Evolutionary conservation across 2,888 invertebrate genomes (phyloP), one percentile per base, ranked within the genome.

Genomic region (Myopa tessellatipennis): DNA sequence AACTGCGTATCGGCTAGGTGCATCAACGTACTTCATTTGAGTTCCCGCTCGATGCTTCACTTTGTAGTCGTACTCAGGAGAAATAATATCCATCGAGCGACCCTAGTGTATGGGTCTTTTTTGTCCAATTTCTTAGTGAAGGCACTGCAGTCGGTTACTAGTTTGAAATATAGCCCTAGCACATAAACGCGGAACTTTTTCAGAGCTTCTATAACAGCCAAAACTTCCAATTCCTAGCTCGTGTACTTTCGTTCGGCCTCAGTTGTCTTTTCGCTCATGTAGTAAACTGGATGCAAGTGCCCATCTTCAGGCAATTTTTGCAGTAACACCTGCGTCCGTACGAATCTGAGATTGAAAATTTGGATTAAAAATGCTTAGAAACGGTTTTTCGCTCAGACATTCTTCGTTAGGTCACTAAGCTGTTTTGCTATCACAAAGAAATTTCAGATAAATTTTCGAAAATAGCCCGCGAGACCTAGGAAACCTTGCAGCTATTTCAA

Each of bases 401-500:
- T 71, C 63, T 79, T 79, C 40, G 38, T 78, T 78, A 80, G 34
- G 45, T 82, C 79, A 14, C 36, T 52, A 26, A 72, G 52, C 38
- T 52, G 74, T n/a, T 65, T 74, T 34, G 74, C 65, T 45, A 74
- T 74, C 38, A 65, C 26, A 6, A 60, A 38, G 18, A 68, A 69
- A 12, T 76, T 68, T 18, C 79, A 67, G 3, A 84, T 81, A 77
- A 84, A 85, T 52, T 82, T 83, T 38, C 84, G 60, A 68, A 85
- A 86, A 68, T 83, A 84, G 7, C 83, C 82, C 4, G 83, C 82
- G 67, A 87, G 71, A 0, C 85, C 85, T 8, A 85, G 67, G 76
- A 85, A 86, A 76, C 84, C 82, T 50, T 83, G 79, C 1, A 86
- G 71, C 63, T 85, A 81, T 38, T 84, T 83, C 3, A 83, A 65